phyloP scores from a whole-genome alignment of 2,888 invertebrate genomes.

The Lutraria lutraria region DNA sequence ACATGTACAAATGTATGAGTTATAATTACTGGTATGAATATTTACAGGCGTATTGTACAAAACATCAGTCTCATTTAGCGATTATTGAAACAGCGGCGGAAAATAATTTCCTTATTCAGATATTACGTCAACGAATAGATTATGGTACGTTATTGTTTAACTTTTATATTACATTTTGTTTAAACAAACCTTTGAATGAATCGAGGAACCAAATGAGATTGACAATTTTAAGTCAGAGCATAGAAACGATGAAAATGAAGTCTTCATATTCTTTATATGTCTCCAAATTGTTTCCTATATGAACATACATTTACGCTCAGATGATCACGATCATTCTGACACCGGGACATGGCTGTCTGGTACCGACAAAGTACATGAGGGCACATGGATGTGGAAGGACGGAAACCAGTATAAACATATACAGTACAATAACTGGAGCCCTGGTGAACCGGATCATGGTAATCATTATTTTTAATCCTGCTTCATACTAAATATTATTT shows the following conservation, averaged over 20 bases:
- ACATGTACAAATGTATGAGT: too few species aligned
- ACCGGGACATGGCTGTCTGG: conserved; percentile 26
- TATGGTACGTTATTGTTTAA: not conserved
- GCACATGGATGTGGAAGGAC: conserved; percentile 29
- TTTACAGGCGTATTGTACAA: conserved; percentile 19
- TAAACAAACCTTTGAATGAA: not conserved
- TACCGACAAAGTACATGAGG: conserved; percentile 24
- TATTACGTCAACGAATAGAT: not conserved
- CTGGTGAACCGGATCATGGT: conserved; percentile 18
- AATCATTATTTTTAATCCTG: not conserved
- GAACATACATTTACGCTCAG: not conserved
- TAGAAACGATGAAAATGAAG: too few species aligned
- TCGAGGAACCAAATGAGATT: too few species aligned
- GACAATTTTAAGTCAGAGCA: too few species aligned
- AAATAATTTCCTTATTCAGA: not conserved
- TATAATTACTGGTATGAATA: not conserved
- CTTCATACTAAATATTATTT: not conserved
- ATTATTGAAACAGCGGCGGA: conserved; percentile 25
- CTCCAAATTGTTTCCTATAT: too few species aligned
- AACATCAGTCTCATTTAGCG: conserved; percentile 3
- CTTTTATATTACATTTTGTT: not conserved
- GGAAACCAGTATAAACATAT: conserved; percentile 13
- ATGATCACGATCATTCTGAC: conserved; percentile 12
- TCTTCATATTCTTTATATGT: too few species aligned
- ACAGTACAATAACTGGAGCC: conserved; percentile 19